Conservation (phyloP, 2,888 invertebrate species). For the Nineta flava region DNA sequence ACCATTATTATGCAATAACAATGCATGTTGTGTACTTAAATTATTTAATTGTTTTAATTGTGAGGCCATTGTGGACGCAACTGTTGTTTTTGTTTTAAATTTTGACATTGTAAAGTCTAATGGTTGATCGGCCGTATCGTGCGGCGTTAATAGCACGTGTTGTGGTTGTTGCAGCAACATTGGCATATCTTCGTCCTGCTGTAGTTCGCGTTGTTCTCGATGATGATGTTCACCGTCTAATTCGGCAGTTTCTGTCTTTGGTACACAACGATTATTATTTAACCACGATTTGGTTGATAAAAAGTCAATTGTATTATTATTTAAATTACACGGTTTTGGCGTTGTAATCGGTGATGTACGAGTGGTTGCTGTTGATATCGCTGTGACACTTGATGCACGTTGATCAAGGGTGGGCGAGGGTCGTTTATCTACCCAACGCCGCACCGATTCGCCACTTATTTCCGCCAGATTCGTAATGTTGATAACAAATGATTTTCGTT, state of each 20-base stretch:
- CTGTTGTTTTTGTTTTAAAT: conserved; percentile 26
- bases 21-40: conserved; percentile 24
- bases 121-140: conserved; percentile 39
- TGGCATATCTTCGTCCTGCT: conserved; percentile 34
- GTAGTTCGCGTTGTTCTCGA: conserved; percentile 10
- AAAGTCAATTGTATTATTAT: conserved; percentile 36
- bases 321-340: conserved; percentile 27
- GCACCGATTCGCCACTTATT: conserved; percentile 38
- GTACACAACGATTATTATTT: background rate
- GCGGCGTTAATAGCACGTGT: conserved; percentile 30
- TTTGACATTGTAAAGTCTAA: conserved; percentile 58
- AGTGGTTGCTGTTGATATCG: conserved; percentile 22
- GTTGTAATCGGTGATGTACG: conserved; percentile 9
- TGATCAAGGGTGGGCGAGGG: conserved; percentile 28
- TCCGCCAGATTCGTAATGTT: conserved; percentile 37
- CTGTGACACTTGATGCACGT: conserved; percentile 20
- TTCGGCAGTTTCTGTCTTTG: background rate
- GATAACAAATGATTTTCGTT: background rate
- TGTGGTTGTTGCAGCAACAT: conserved; percentile 39
- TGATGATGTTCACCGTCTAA: conserved; percentile 13
- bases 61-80: conserved; percentile 20
- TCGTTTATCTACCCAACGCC: conserved; percentile 40
- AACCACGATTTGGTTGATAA: conserved; percentile 21
- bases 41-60: conserved; percentile 25
- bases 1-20: conserved; percentile 27